Percentiles rank a stretch among this genome's conserved stretches.
These are phyloP conservation scores for Morelia viridis DNA, from an alignment of 2,797 vertebrate genomes.

Conservation along the genomic window DNA sequence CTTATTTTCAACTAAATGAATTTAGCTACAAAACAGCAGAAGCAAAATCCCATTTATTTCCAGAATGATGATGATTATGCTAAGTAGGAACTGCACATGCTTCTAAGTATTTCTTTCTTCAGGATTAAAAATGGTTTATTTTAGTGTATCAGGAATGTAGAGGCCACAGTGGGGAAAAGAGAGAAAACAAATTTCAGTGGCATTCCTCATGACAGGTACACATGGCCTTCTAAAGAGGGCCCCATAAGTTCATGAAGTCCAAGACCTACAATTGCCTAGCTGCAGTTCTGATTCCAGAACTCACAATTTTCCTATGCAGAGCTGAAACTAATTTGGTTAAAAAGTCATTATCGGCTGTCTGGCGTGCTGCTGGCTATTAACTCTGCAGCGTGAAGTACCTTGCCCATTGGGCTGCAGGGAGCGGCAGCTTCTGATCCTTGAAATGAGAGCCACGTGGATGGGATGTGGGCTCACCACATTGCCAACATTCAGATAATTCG, in stretches of 20 bases:
- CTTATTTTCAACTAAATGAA: too few relatives aligned
- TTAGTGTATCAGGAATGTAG: neutral
- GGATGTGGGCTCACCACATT: neutral
- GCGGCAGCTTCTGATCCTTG: slow-evolving; percentile 9
- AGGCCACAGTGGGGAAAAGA: neutral
- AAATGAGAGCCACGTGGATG: slow-evolving; percentile 13
- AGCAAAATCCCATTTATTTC: too few relatives aligned
- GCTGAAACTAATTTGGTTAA: slow-evolving; percentile 4
- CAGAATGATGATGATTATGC: too few relatives aligned
- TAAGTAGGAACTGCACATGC: neutral
- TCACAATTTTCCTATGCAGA: neutral
- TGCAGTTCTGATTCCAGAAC: neutral
- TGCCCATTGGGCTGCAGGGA: neutral
- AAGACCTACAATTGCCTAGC: neutral
- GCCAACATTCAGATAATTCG: slow-evolving; percentile 31
- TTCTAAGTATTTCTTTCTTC: neutral
- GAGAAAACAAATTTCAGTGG: neutral
- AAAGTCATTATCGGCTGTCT: neutral
- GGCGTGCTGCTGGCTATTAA: neutral
- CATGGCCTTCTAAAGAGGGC: neutral
- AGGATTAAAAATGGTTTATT: neutral
- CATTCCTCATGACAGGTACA: neutral
- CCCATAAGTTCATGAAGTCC: neutral
- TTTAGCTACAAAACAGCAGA: too few relatives aligned
- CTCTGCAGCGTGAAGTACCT: neutral